These are phyloP conservation scores for Myiozetetes cayanensis DNA, from an alignment of 2,113 vertebrate species.

Conservation along the genomic window DNA sequence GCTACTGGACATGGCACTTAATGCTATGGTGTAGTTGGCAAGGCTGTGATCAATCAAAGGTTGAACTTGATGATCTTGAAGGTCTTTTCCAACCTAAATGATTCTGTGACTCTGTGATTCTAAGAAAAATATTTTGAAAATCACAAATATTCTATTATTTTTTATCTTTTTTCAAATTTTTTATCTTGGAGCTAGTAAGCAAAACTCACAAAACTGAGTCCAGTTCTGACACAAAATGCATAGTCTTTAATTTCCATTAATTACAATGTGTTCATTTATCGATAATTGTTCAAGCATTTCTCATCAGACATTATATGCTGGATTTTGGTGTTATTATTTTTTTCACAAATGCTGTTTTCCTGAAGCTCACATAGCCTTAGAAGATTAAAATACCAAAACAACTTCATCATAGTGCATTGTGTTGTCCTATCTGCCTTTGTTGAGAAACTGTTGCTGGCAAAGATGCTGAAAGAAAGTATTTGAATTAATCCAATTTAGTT, in stretches of 20 bases:
- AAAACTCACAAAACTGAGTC: not conserved
- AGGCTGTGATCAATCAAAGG: not conserved
- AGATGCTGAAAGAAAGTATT: not conserved
- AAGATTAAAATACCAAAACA: slow-evolving; percentile 30
- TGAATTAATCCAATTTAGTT: not conserved
- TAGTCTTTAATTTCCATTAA: not conserved
- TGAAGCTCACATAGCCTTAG: not conserved
- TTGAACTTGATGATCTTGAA: not conserved
- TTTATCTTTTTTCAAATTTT: not conserved
- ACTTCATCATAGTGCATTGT: not conserved
- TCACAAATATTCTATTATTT: not conserved
- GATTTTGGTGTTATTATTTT: not conserved
- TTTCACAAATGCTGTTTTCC: slow-evolving; percentile 20
- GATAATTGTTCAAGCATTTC: not conserved
- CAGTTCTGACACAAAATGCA: not conserved
- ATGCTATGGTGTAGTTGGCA: not conserved
- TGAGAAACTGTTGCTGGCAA: not conserved
- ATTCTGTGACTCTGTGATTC: not conserved
- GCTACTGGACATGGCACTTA: not conserved
- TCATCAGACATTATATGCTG: not conserved
- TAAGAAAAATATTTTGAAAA: not conserved
- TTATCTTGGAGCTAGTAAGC: not conserved
- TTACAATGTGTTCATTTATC: not conserved
- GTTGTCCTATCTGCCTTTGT: not conserved
- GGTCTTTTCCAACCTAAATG: not conserved